Conservation (phyloP, 2,113 vertebrate genomes). For the Oncorhynchus clarkii region DNA sequence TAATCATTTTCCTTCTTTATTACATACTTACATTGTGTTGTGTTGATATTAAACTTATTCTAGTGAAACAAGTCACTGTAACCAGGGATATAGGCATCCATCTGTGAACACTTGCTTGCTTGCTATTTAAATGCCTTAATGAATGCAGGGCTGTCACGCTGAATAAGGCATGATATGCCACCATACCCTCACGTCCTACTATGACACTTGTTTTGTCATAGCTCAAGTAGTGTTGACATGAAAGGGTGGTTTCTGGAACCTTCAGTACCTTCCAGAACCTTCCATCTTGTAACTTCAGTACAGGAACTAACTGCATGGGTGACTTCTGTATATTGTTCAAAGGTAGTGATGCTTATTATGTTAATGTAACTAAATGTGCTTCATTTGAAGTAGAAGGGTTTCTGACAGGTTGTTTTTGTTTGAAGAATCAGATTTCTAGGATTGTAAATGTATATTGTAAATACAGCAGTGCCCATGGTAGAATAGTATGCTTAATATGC, state of each 20-base stretch:
- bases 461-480: neutral
- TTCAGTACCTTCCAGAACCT: neutral
- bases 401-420: constrained; percentile 1
- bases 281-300: neutral
- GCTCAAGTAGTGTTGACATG: neutral
- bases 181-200: neutral
- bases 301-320: neutral
- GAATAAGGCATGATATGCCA: neutral
- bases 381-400: neutral
- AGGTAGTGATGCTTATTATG: neutral
- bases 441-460: neutral
- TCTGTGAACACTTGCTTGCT: no score
- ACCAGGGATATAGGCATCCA: neutral
- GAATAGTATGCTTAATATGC: neutral
- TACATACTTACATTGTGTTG: no score
- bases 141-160: neutral
- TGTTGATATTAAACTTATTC: no score
- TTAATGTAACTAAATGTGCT: neutral
- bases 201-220: no score
- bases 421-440: constrained; percentile 1
- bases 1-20: no score
- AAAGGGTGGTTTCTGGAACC: neutral
- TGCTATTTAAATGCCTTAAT: neutral
- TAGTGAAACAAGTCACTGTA: neutral
- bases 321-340: neutral